phyloP scores from a whole-genome alignment of 2,888 invertebrate genomes.

The Cheilosia vulpina region DNA sequence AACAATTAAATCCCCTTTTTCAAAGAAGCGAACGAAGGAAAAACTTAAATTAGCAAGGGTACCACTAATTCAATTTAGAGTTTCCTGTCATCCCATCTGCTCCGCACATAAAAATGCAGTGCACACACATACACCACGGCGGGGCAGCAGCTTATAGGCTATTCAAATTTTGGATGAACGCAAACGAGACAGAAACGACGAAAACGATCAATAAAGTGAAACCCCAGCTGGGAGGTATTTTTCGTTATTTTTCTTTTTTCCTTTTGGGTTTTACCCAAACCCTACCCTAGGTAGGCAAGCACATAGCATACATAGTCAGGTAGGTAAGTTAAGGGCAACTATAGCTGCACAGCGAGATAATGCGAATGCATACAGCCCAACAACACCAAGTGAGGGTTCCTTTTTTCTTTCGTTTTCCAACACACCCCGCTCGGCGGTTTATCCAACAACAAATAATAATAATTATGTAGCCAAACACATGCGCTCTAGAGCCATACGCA shows the following conservation, averaged over 20 bases:
- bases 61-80: slow-evolving; percentile 71
- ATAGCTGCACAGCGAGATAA: slow-evolving; percentile 71
- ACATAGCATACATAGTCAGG: background rate
- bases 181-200: slow-evolving; percentile 30
- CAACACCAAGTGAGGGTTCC: slow-evolving; percentile 72
- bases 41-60: slow-evolving; percentile 75
- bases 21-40: slow-evolving; percentile 36
- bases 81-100: slow-evolving; percentile 75
- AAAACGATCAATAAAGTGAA: slow-evolving; percentile 71
- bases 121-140: slow-evolving; percentile 22
- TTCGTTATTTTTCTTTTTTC: slow-evolving; percentile 14
- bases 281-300: slow-evolving; percentile 24
- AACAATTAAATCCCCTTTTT: slow-evolving; percentile 47
- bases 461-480: slow-evolving; percentile 61
- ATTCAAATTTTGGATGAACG: slow-evolving; percentile 61
- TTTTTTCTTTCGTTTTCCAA: slow-evolving; percentile 69
- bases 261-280: slow-evolving; percentile 56
- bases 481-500: slow-evolving; percentile 64
- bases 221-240: slow-evolving; percentile 71
- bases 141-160: background rate
- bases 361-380: slow-evolving; percentile 53
- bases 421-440: slow-evolving; percentile 43
- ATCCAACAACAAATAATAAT: slow-evolving; percentile 23
- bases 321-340: slow-evolving; percentile 61
- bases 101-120: slow-evolving; percentile 43